These are phyloP conservation scores for Porites rus DNA, from an alignment of 92 coral and sea anemone genomes.

Conservation along the genomic window DNA sequence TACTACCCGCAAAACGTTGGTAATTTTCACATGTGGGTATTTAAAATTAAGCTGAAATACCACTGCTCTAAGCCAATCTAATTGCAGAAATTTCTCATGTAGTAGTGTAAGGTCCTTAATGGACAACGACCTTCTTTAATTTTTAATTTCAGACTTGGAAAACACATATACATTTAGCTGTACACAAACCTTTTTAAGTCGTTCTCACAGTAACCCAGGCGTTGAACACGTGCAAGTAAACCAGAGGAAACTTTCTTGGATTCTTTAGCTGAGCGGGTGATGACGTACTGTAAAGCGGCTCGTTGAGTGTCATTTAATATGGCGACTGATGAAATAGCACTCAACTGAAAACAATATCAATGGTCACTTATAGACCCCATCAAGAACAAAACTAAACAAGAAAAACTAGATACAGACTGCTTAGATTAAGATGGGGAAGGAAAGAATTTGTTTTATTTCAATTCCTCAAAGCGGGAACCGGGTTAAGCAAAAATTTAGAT, in stretches of 20 bases:
- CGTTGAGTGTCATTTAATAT: constrained; percentile 51
- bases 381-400: background rate
- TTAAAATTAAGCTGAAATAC: too few relatives aligned
- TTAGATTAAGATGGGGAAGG: too few relatives aligned
- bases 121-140: too few relatives aligned
- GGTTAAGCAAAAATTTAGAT: too few relatives aligned
- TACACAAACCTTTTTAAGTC: constrained; percentile 48
- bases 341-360: constrained; percentile 37
- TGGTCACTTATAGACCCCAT: background rate
- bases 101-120: too few relatives aligned
- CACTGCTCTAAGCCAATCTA: too few relatives aligned
- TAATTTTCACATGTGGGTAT: too few relatives aligned
- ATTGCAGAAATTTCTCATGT: too few relatives aligned
- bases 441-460: too few relatives aligned
- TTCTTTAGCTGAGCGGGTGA: constrained; percentile 54
- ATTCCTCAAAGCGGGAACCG: too few relatives aligned
- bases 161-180: background rate
- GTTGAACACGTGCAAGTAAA: constrained; percentile 49
- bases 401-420: background rate
- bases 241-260: constrained; percentile 26
- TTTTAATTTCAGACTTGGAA: too few relatives aligned
- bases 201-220: constrained; percentile 56
- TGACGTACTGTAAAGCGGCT: constrained; percentile 56
- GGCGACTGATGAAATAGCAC: constrained; percentile 67
- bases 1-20: too few relatives aligned